Evolutionary conservation across 1,140 invertebrate genomes (phyloP), one percentile per base, ranked within the genome.

Genomic region (Plodia interpunctella): DNA sequence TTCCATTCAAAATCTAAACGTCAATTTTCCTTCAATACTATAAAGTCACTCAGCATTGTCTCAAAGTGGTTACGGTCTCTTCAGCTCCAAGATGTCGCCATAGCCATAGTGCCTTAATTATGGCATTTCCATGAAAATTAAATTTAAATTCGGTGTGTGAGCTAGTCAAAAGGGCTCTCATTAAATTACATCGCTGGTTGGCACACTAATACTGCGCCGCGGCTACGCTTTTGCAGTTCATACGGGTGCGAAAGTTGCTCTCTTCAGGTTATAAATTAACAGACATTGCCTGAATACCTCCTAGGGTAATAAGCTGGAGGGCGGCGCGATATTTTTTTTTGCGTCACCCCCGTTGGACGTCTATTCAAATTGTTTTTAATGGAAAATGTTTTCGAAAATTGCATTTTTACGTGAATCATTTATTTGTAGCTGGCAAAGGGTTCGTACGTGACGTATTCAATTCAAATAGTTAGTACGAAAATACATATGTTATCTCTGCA

Each of bases 131-230:
- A 79, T 78, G 76, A 83, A 81, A 83, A 86, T 83, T 76, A 79
- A 73, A 80, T 80, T 80, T 80, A 80, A 82, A 82, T 80, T 73
- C 72, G 63, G 74, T 65, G 74, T 81, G 76, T 77, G 70, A 65
- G 72, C 73, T 71, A 68, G 68, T 83, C 80, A 85, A 85, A 80
- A 77, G 78, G 75, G 70, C 81, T 86, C 83, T 87, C 83, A 87
- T 87, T 87, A 87, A 87, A 87, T 87, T 87, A 83, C 72, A 79
- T 68, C 83, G 78, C 76, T 76, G 78, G 81, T 83, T 86, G 83
- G 79, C 80, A 78, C 78, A 83, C 78, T 82, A 81, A 83, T 76
- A 70, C 74, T n/a, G 5, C n/a, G 13, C 38, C 38, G 38, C 38
- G 38, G 38, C n/a, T 44, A 2, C 6, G 13, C 38, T 44, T 44